A percentile compares a stretch with the other conserved stretches of the same genome.
Conservation (phyloP, 2,797 vertebrate species). For the Poecilia wingei region DNA sequence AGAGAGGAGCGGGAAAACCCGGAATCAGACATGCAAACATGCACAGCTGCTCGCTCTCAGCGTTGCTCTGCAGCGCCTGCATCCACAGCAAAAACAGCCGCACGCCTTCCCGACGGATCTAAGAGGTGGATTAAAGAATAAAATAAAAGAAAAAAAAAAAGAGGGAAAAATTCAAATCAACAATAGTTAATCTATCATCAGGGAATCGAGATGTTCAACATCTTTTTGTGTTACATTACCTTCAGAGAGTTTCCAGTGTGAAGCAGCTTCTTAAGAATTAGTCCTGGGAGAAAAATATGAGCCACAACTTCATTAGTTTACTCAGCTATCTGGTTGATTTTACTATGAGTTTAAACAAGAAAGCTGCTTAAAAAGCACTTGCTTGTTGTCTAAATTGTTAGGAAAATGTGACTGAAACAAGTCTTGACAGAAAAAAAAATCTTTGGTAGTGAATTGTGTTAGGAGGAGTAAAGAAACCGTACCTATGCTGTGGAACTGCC, state of each 20-base stretch:
- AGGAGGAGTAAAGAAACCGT: conserved; percentile 18
- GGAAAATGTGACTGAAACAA: not conserved
- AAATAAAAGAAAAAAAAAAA: not conserved
- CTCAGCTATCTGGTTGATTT: not conserved
- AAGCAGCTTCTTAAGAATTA: conserved; percentile 98
- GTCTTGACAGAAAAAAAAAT: conserved; percentile 1
- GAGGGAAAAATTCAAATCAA: not conserved
- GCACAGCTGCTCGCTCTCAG: conserved; percentile 93
- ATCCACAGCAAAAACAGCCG: conserved; percentile 97
- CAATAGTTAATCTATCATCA: not conserved
- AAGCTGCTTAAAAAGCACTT: not conserved
- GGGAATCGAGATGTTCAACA: not conserved
- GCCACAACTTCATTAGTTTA: not conserved
- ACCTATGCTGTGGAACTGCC: conserved; percentile 99
- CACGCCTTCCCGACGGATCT: conserved; percentile 97
- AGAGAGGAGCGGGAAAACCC: conserved; percentile 93
- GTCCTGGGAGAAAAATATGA: conserved; percentile 77
- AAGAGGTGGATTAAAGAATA: conserved; percentile 2
- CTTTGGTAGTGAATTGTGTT: not conserved
- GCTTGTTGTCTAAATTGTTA: not conserved
- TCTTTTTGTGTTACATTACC: conserved; percentile 74
- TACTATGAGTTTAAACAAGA: not conserved
- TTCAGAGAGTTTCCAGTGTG: conserved; percentile 98
- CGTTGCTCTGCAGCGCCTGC: conserved; percentile 95
- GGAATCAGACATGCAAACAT: conserved; percentile 98